These are phyloP conservation scores for Podarcis lilfordi DNA, from an alignment of 2,797 vertebrate genomes.

Conservation along the genomic window DNA sequence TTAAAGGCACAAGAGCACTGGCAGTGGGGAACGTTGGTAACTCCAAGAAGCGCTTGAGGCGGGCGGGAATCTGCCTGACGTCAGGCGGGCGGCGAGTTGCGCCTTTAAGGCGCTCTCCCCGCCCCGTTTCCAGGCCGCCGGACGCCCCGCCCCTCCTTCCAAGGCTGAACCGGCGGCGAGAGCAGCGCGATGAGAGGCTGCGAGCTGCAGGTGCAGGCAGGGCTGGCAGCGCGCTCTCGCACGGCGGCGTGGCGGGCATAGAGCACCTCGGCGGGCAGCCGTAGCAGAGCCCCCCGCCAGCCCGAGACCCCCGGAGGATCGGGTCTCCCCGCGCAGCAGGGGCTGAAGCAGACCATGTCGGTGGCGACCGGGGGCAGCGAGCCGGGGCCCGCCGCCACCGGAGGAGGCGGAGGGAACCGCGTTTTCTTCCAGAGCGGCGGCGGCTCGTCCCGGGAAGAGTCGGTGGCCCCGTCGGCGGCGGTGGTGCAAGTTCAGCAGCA, in stretches of 20 bases:
- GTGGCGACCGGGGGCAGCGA: conserved; percentile 74
- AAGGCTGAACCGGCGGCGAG: conserved; percentile 13
- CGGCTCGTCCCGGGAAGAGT: conserved; percentile 83
- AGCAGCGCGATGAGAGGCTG: conserved; percentile 43
- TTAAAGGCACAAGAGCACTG: too few species aligned
- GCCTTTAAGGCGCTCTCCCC: conserved; percentile 45
- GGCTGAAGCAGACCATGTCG: conserved; percentile 64
- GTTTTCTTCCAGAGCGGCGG: conserved; percentile 81
- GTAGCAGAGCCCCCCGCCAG: conserved; percentile 46
- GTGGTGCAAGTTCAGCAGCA: conserved; percentile 70
- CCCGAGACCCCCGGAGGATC: conserved; percentile 32
- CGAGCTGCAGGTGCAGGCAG: conserved; percentile 59
- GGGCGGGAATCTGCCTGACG: background rate
- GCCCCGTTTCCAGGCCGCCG: background rate
- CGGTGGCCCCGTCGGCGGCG: conserved; percentile 80
- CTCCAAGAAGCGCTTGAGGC: background rate
- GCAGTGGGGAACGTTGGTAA: background rate
- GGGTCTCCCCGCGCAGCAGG: conserved; percentile 27
- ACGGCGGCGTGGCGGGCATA: conserved; percentile 6
- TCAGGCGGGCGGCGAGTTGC: background rate
- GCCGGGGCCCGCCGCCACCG: conserved; percentile 57
- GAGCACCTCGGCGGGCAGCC: background rate
- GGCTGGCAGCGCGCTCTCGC: background rate
- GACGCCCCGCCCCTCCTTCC: background rate
- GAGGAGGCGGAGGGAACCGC: conserved; percentile 68